These are phyloP conservation scores for Labia minor DNA, from an alignment of 2,888 invertebrate species.

Conservation along the genomic window DNA sequence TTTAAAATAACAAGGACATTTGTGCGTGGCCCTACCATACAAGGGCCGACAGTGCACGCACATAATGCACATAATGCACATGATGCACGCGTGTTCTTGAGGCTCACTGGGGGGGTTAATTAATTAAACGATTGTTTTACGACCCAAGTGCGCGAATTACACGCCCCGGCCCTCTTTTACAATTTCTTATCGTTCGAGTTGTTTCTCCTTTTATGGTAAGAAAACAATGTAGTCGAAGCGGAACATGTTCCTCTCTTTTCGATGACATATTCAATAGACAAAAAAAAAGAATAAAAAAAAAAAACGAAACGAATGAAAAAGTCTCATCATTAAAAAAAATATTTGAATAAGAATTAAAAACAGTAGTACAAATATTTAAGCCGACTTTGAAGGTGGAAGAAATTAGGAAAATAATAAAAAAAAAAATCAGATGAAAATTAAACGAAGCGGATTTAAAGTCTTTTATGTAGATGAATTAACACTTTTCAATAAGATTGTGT, in stretches of 20 bases:
- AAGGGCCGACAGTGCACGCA: not conserved
- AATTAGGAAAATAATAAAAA: too few relatives aligned
- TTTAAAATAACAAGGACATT: not conserved
- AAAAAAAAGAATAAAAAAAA: not conserved
- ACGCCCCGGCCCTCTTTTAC: not conserved
- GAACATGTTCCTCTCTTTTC: not conserved
- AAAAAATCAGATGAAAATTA: too few relatives aligned
- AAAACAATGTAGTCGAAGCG: not conserved
- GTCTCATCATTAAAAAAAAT: too few relatives aligned
- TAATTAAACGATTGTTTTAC: constrained; percentile 13
- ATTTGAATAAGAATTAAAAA: too few relatives aligned
- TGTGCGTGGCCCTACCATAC: not conserved
- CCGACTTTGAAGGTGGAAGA: too few relatives aligned
- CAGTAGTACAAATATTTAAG: too few relatives aligned
- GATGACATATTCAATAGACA: not conserved
- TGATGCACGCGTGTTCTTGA: not conserved
- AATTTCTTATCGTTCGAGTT: not conserved
- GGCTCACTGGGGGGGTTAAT: not conserved
- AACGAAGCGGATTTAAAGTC: too few relatives aligned
- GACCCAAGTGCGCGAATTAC: not conserved
- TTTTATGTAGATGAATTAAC: too few relatives aligned
- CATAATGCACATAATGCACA: not conserved
- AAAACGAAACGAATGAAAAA: too few relatives aligned
- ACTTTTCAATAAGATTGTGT: too few relatives aligned
- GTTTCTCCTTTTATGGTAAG: not conserved